Evolutionary conservation across 2,797 vertebrate genomes (phyloP), one percentile per base, ranked within the genome.

Genomic region (Takifugu ocellatus): DNA sequence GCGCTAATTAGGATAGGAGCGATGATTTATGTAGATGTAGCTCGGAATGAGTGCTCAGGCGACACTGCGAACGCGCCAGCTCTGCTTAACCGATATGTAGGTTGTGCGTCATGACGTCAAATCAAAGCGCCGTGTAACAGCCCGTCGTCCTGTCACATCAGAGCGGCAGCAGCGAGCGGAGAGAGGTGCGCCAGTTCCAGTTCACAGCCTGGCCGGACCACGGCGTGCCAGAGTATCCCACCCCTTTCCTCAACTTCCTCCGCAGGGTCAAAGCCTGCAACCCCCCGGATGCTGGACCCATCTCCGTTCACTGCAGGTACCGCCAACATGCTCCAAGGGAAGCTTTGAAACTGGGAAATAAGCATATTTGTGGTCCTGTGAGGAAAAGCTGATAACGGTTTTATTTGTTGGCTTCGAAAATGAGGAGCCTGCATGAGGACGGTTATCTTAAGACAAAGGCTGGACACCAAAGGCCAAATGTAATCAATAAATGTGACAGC

Each of bases 121-220:
- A 17, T 6, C 31, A 33, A 33, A n/a, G 50, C 31, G 3, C 10
- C n/a, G 8, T 9, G n/a, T 16, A 51, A 17, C 15, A 5, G 16
- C 36, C 6, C 29, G 49, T 27, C 17, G 25, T 74, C 51, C 68
- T 31, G 10, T 46, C 56, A 12, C 42, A 1, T 72, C 87, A 98
- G 96, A 97, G 92, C 0, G 96, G 96, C 61, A 94, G 91, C 75
- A 98, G 94, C 0, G 97, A 99, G 84, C 94, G 96, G 66, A 86
- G 97, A 4, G 97, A 99, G 75, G 96, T 98, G 10, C 93, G 97
- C 48, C 97, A 98, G 90, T 99, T 99, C 91, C 97, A 99, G 91
- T 99, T 99, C 83, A 99, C 97, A 0, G 93, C 94, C 0, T 99
- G 97, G 97, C 97, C 97, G 0, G 97, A 99, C 84, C 97, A 99